Evolutionary conservation across 2,797 vertebrate genomes (phyloP).

Genomic region (Nasua narica): DNA sequence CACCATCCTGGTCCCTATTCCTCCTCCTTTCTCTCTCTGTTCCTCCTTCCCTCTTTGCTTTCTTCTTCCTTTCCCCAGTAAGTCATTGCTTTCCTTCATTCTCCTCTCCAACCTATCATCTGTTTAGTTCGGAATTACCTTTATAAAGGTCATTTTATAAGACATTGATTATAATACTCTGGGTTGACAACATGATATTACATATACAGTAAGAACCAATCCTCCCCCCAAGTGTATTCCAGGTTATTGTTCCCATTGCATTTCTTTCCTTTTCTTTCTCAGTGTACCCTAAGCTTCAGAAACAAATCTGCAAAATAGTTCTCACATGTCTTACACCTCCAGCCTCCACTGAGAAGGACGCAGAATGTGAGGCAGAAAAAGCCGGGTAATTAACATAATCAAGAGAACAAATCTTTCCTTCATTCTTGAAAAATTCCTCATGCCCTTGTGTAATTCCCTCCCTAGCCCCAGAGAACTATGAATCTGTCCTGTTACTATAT

Average conservation of each 20-base stretch:
- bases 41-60: background rate
- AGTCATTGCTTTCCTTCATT: background rate
- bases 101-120: background rate
- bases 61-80: background rate
- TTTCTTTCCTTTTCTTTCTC: background rate
- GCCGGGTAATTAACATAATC: background rate
- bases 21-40: background rate
- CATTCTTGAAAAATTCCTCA: background rate
- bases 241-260: background rate
- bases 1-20: rapidly evolving
- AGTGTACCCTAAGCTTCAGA: background rate
- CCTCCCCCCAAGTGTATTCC: background rate
- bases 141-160: background rate
- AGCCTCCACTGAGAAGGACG: background rate
- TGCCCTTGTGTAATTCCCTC: background rate
- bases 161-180: background rate
- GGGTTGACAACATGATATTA: background rate
- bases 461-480: background rate
- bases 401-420: background rate
- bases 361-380: background rate
- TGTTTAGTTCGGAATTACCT: background rate
- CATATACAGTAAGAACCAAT: background rate
- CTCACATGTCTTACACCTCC: background rate
- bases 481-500: background rate
- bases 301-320: background rate